Base-by-base conservation (phyloP, 2,888 invertebrate genomes). In the Colostygia pectinataria region DNA sequence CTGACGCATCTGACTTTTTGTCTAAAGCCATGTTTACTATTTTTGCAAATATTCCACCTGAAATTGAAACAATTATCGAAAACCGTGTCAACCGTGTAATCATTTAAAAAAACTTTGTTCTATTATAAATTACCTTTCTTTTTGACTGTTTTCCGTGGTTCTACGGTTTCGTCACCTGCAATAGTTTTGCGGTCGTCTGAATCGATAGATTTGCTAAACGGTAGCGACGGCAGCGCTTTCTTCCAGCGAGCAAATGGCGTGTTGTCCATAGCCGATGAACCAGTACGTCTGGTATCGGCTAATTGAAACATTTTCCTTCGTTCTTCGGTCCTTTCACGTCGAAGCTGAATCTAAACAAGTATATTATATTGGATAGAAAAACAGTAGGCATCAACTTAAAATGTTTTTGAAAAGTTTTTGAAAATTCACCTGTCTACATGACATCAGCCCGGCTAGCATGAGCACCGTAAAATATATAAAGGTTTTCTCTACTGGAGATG, bases 271-370 rank as follows among this genome's bases (percentile, higher is more conserved):
- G 93, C 91, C 40, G 93, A 80, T 47, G 93, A 89, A 54, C 90
- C 82, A 67, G 81, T 85, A 45, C 92, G 67, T 71, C 93, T 77
- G 58, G 92, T 93, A 62, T 95, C 97, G 0, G 95, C 97, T 65
- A 97, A 90, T 83, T 96, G 96, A 68, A 97, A 97, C 92, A 98
- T 95, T 90, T 98, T 98, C 59, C 96, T 92, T 48, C 98, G 92
- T 74, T 98, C 98, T 83, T 98, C 98, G 0, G 97, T 98, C 46
- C 98, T 91, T 76, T 98, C 98, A 66, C 97, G 92, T 13, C 95
- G 92, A 48, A 97, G 72, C 84, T 97, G 97, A 50, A 95, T 93
- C 93, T 95, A 36, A 27, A 42, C 0, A 36, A 29, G 2, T 1
- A 13, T 12, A 15, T 12, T 2, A 33, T 5, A 32, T 1, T n/a